Base-by-base conservation (phyloP, 2,888 invertebrate species). In the Hirtodrosophila alboralis region DNA sequence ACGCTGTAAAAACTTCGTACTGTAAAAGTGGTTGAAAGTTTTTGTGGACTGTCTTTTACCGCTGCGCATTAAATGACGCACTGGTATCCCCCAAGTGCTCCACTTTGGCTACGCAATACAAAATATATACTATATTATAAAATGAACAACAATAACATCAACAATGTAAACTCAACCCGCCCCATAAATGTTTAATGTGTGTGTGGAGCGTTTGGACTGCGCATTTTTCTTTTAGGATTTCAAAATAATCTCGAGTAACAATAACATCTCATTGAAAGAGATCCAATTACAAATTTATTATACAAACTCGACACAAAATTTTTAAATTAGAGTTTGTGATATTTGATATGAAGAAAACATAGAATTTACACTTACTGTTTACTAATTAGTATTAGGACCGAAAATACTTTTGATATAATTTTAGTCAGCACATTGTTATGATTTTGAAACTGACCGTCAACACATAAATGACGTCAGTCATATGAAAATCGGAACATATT, bases 31-130 rank as follows among this genome's bases (percentile, higher is more conserved):
- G 43, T 12, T 12, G 28, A 13, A 9, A 8, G 1, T 5, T 23
- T 6, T 23, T 6, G 7, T 23, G 1, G 23, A 6, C 7, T 23
- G 2, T 23, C 30, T 23, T 26, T 30, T 31, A 31, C 12, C n/a
- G 23, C 33, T 59, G 44, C 60, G 60, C 60, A 59, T 26, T 61
- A 59, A 31, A 14, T 61, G 60, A 51, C 60, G 23, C 51, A 59
- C 23, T 41, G 27, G 40, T 8, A 16, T 28, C 52, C 44, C n/a
- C 37, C 21, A 23, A 30, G 18, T 3, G 34, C 9, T 40, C 28
- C 23, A 23, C n/a, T 23, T 10, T 13, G 5, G 16, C 47, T 21
- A 13, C n/a, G 21, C 34, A 5, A 1, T 6, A 14, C 1, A 30
- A 12, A 21, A n/a, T n/a, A n/a, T n/a, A n/a, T n/a, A n/a, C n/a